phyloP scores from a whole-genome alignment of 2,113 vertebrate genomes.

The Pterocles gutturalis region DNA sequence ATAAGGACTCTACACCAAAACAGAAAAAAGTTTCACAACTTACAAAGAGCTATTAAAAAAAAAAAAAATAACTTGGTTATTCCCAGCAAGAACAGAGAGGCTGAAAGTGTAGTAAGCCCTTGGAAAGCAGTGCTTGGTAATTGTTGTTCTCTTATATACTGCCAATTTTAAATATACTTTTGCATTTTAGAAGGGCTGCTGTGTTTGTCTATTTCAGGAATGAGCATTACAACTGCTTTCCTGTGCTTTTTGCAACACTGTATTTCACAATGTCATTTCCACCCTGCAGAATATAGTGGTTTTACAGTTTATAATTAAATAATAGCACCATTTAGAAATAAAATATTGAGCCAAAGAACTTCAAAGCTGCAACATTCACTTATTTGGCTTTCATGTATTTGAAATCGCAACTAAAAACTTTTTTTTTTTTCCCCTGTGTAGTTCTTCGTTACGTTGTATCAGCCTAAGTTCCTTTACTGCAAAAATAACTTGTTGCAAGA shows the following conservation, averaged over 20 bases:
- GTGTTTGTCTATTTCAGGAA: background rate
- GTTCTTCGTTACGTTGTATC: background rate
- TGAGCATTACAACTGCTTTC: constrained; percentile 22
- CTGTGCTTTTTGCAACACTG: constrained; percentile 3
- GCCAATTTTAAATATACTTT: background rate
- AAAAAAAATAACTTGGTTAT: background rate
- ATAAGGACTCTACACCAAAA: background rate
- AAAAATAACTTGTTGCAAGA: background rate
- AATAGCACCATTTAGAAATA: background rate
- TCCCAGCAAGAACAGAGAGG: background rate
- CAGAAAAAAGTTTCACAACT: background rate
- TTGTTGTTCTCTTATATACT: background rate
- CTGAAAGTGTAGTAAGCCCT: background rate
- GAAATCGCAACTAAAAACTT: background rate
- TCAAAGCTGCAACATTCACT: background rate
- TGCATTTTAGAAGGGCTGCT: background rate
- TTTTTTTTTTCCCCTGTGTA: background rate
- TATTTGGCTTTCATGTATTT: background rate
- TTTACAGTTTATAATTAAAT: constrained; percentile 10
- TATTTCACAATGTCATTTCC: constrained; percentile 44
- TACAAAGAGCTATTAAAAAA: background rate
- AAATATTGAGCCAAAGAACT: background rate
- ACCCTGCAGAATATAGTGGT: background rate
- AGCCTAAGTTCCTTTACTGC: background rate
- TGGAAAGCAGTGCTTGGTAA: background rate